These are phyloP conservation scores for Carposina sasakii DNA, from an alignment of 1,140 invertebrate genomes.

Conservation along the genomic window DNA sequence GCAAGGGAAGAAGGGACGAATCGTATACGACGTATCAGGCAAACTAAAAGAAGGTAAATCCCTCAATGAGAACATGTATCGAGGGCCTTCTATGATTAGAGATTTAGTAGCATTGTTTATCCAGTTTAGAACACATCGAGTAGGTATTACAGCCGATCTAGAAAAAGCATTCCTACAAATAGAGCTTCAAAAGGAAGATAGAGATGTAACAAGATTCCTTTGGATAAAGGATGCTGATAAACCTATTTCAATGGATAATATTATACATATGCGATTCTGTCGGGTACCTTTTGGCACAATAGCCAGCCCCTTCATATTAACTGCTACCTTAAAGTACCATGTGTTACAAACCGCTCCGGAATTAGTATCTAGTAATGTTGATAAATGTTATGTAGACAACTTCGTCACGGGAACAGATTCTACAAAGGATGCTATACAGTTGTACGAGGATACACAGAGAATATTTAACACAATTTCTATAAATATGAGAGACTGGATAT, in stretches of 20 bases:
- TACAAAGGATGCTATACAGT: conserved; percentile 8
- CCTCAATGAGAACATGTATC: too few species aligned
- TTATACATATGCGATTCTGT: conserved; percentile 18
- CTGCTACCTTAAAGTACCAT: conserved; percentile 19
- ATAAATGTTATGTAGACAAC: conserved; percentile 26
- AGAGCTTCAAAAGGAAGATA: conserved; percentile 17
- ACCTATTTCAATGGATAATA: conserved; percentile 9
- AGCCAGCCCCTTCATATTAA: conserved; percentile 23
- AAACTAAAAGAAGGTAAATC: too few species aligned
- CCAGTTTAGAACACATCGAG: conserved; percentile 17
- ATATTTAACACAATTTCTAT: conserved; percentile 19
- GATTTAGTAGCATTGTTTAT: too few species aligned
- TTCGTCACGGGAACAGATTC: conserved; percentile 15
- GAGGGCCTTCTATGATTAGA: too few species aligned
- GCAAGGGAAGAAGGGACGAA: not conserved
- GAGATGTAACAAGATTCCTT: conserved; percentile 23
- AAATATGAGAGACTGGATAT: conserved; percentile 23
- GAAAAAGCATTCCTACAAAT: conserved; percentile 24
- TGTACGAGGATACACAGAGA: conserved; percentile 14
- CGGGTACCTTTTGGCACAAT: conserved; percentile 24
- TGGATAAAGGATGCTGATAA: conserved; percentile 20
- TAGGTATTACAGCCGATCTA: conserved; percentile 21
- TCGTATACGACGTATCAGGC: too few species aligned
- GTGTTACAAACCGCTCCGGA: conserved; percentile 5
- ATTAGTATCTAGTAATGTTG: conserved; percentile 10